Evolutionary conservation across 2,888 invertebrate genomes (phyloP).

Genomic region (Ryuthela nishihirai): DNA sequence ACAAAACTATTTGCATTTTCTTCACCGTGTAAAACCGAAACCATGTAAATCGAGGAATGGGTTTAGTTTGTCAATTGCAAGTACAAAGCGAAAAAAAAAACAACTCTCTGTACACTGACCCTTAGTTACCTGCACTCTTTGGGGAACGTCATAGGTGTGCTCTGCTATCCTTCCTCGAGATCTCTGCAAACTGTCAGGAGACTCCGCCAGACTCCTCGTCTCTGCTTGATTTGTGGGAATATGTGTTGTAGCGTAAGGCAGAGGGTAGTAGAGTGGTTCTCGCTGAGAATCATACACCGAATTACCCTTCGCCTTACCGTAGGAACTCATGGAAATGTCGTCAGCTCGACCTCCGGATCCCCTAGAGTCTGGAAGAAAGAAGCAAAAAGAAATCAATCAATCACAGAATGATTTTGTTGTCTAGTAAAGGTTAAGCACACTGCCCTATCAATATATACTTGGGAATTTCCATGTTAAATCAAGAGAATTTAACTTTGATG

Average conservation of each 20-base stretch:
- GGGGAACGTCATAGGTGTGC: constrained; percentile 40
- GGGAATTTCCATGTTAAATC: neutral
- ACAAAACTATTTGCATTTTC: too few species aligned
- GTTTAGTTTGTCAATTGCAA: too few species aligned
- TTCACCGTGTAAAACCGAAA: too few species aligned
- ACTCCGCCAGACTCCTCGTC: constrained; percentile 1
- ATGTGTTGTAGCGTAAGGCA: constrained; percentile 40
- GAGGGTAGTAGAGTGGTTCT: constrained; percentile 39
- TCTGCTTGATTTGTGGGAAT: constrained; percentile 15
- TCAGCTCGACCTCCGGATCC: constrained; percentile 39
- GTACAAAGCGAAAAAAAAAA: too few species aligned
- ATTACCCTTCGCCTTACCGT: constrained; percentile 40
- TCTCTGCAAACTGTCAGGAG: constrained; percentile 19
- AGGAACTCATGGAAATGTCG: constrained; percentile 41
- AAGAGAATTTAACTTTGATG: too few species aligned
- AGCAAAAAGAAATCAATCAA: too few species aligned
- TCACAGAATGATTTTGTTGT: too few species aligned
- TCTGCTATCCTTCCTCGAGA: constrained; percentile 16
- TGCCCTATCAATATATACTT: neutral
- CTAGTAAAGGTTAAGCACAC: too few species aligned
- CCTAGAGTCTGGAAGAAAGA: constrained; percentile 37
- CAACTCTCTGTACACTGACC: constrained; percentile 39
- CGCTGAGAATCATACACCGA: constrained; percentile 37
- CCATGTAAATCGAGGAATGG: too few species aligned
- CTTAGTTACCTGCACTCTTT: constrained; percentile 40